Percentiles rank a stretch among this genome's conserved stretches.
Evolutionary conservation across 1,140 invertebrate genomes (phyloP).

Genomic region (Chrysopa pallens): DNA sequence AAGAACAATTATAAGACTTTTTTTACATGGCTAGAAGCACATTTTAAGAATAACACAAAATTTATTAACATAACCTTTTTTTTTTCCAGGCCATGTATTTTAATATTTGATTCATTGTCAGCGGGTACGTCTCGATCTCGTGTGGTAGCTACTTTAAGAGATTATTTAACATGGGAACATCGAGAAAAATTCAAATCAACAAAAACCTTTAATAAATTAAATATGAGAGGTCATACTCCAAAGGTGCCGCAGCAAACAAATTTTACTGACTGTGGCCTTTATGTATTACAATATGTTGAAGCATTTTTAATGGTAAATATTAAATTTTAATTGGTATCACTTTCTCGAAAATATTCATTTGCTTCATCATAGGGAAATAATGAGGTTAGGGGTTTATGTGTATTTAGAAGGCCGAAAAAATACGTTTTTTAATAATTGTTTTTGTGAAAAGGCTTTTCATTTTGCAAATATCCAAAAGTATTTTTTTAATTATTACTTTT

Average conservation of each 20-base stretch:
- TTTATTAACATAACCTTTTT: slow-evolving; percentile 6
- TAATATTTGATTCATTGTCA: slow-evolving; percentile 87
- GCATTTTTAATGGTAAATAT: slow-evolving; percentile 66
- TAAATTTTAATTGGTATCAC: slow-evolving; percentile 1
- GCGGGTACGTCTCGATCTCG: slow-evolving; percentile 60
- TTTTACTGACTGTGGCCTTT: slow-evolving; percentile 92
- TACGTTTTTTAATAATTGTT: too few species aligned
- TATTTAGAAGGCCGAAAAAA: too few species aligned
- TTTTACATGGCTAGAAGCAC: too few species aligned
- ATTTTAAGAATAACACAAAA: too few species aligned
- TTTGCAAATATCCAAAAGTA: too few species aligned
- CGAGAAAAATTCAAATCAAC: slow-evolving; percentile 48
- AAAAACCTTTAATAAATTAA: slow-evolving; percentile 55
- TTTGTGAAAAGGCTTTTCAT: too few species aligned
- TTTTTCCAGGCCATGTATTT: slow-evolving; percentile 63
- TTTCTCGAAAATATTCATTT: too few species aligned
- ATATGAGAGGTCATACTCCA: slow-evolving; percentile 64
- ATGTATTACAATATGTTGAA: slow-evolving; percentile 89
- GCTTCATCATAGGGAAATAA: too few species aligned
- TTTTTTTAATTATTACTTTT: neutral
- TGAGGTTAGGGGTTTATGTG: too few species aligned
- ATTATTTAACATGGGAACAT: slow-evolving; percentile 83
- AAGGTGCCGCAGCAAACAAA: slow-evolving; percentile 94
- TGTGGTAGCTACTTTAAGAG: slow-evolving; percentile 71
- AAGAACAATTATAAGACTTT: too few species aligned